Percentiles rank a stretch among this genome's conserved stretches.
phyloP scores from a whole-genome alignment of 2,888 invertebrate genomes.

The Beris morrisii region DNA sequence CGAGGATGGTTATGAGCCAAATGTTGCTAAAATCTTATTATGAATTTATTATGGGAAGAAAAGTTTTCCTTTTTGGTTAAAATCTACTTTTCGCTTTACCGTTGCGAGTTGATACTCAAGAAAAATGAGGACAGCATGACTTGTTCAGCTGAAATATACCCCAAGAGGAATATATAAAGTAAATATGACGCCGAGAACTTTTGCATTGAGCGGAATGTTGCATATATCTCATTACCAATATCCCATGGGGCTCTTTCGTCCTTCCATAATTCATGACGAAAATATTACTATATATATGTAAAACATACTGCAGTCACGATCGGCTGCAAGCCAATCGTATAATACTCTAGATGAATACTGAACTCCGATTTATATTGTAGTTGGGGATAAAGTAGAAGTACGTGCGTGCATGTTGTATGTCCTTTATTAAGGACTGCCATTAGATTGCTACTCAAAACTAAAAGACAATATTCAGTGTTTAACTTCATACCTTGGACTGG shows the following conservation, averaged over 20 bases:
- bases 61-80: slow-evolving; percentile 21
- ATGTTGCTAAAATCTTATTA: slow-evolving; percentile 31
- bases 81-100: slow-evolving; percentile 8
- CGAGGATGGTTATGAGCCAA: slow-evolving; percentile 21
- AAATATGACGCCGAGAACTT: slow-evolving; percentile 28
- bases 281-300: no score
- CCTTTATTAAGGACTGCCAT: no score
- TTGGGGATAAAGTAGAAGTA: no score
- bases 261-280: slow-evolving; percentile 18
- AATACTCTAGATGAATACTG: no score
- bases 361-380: no score
- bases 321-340: no score
- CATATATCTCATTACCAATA: slow-evolving; percentile 29
- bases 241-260: slow-evolving; percentile 19
- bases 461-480: no score
- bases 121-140: slow-evolving; percentile 22
- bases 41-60: slow-evolving; percentile 29
- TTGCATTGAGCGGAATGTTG: slow-evolving; percentile 15
- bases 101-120: slow-evolving; percentile 3
- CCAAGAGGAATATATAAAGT: slow-evolving; percentile 28
- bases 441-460: no score
- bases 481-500: no score
- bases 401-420: no score
- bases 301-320: no score
- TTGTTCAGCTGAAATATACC: slow-evolving; percentile 24